phyloP scores from a whole-genome alignment of 30 jellyfish, hydroid and myxozoan species.

The Chrysaora quinquecirrha region DNA sequence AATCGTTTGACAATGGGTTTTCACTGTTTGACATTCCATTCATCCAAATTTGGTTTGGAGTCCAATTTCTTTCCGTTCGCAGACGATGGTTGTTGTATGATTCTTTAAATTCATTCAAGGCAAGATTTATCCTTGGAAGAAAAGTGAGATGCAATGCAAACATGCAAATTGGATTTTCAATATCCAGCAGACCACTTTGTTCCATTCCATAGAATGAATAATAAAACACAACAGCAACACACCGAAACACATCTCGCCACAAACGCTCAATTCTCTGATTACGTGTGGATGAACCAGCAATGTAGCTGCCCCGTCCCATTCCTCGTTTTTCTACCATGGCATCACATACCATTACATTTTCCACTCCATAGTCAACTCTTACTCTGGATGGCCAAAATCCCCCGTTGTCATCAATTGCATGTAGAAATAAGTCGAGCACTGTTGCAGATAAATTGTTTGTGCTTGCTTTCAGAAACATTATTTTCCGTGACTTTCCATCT shows the following conservation, averaged over 20 bases:
- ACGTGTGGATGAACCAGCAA: slow-evolving; percentile 36
- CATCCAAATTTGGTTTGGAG: slow-evolving; percentile 32
- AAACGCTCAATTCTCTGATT: slow-evolving; percentile 22
- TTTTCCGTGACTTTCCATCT: slow-evolving; percentile 46
- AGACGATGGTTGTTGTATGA: slow-evolving; percentile 28
- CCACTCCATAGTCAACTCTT: slow-evolving; percentile 57
- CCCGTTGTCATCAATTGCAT: slow-evolving; percentile 6
- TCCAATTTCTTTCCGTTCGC: slow-evolving; percentile 16
- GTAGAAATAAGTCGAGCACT: slow-evolving; percentile 3
- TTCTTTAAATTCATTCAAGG: neutral
- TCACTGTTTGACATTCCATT: neutral
- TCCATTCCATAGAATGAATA: slow-evolving; percentile 22
- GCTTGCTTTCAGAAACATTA: slow-evolving; percentile 27
- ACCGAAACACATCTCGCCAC: slow-evolving; percentile 43
- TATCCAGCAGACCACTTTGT: neutral
- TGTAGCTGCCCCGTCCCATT: slow-evolving; percentile 42
- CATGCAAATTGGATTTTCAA: neutral
- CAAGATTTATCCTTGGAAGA: neutral
- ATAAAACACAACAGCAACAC: slow-evolving; percentile 19
- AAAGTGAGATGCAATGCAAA: slow-evolving; percentile 1
- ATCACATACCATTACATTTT: slow-evolving; percentile 48
- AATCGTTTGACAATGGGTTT: slow-evolving; percentile 1
- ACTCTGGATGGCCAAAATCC: slow-evolving; percentile 53
- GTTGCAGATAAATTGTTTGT: slow-evolving; percentile 28
- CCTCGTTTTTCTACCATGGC: slow-evolving; percentile 38